A percentile compares a stretch with the other conserved stretches of the same genome.
Conservation (phyloP, 92 coral and sea anemone species). For the Siderastrea radians region DNA sequence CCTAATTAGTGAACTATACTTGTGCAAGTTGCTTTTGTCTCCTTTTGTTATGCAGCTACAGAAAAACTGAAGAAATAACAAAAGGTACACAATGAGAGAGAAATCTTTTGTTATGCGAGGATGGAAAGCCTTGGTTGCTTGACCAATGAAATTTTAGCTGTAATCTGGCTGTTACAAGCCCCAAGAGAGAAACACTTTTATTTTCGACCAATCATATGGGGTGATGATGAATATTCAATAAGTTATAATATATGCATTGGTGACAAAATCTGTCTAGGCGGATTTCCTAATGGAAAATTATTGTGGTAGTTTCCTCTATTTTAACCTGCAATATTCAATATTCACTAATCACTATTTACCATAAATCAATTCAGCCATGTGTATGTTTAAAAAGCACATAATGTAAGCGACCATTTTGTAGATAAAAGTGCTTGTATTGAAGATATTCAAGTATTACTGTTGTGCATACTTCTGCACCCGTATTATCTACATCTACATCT, state of each 20-base stretch:
- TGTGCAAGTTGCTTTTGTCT: neutral
- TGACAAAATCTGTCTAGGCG: neutral
- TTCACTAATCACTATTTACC: no score
- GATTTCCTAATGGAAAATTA: neutral
- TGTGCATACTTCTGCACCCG: no score
- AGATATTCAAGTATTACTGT: no score
- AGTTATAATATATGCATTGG: neutral
- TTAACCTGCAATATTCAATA: no score
- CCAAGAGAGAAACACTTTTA: neutral
- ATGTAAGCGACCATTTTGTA: no score
- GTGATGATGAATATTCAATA: neutral
- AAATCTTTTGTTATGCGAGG: neutral
- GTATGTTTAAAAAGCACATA: no score
- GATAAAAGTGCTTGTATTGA: no score
- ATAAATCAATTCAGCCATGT: no score
- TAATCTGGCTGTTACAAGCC: neutral
- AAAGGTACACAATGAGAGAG: neutral
- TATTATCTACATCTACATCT: no score
- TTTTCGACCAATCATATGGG: neutral
- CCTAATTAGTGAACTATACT: neutral
- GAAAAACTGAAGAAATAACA: neutral
- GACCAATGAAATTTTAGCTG: neutral
- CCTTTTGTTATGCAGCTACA: neutral
- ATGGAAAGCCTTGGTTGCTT: neutral
- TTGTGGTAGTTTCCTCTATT: no score